Base-by-base conservation (phyloP, 2,888 invertebrate species). In the Gasteruption jaculator region DNA sequence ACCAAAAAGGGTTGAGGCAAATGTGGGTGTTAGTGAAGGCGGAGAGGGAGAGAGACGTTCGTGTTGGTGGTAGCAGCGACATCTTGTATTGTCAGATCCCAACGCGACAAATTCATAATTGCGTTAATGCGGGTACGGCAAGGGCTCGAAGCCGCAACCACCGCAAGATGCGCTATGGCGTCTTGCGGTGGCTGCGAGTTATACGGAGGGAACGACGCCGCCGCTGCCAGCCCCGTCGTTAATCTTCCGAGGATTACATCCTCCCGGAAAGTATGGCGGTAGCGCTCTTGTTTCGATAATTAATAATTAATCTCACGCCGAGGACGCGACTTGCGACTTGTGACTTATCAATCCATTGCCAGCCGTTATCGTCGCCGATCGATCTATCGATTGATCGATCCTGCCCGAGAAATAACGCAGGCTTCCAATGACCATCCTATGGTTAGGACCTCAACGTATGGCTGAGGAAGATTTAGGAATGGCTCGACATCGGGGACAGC, bases 31-130 rank as follows among this genome's bases (percentile, higher is more conserved):
- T 52, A 46, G 48, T 38, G 45, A 39, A 40, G 52, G 49, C 21
- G 39, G 43, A 41, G 38, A 33, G 44, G 38, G 39, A 40, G 50
- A 36, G 30, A 37, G 42, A 48, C 49, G 54, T 53, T 41, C 31
- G 46, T 39, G 41, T 42, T 44, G 41, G 48, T 53, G 55, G 54
- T 52, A 52, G 53, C 48, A 53, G 63, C 62, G 57, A 65, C 70
- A 68, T 68, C 66, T 68, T 71, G 70, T 71, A 68, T 68, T 68
- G 69, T 68, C 68, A 67, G 62, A 61, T 63, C 60, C 61, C 61
- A 57, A 56, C 60, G 64, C 65, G 65, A 68, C 63, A 65, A 68
- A 70, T 70, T 69, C 65, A 68, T 70, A 70, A 67, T 67, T 68
- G 61, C 67, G 62, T 65, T 68, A 65, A 65, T 68, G 62, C 61